A percentile compares a stretch with the other conserved stretches of the same genome.
These are phyloP conservation scores for Pseudococcus jackbeardsleyi DNA, from an alignment of 2,888 invertebrate genomes.

Conservation along the genomic window DNA sequence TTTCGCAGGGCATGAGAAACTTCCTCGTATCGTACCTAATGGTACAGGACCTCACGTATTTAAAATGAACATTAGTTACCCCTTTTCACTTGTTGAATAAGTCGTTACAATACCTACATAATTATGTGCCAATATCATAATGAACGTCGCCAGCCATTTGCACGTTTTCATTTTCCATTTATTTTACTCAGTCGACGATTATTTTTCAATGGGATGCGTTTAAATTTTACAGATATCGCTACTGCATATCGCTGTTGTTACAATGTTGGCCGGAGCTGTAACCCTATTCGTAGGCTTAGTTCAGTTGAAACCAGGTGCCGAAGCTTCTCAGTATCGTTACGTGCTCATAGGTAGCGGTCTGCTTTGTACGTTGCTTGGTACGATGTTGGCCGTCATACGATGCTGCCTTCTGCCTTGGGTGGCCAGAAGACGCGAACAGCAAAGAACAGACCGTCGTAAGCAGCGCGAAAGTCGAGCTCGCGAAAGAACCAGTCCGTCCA, in stretches of 20 bases:
- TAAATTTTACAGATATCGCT: conserved; percentile 75
- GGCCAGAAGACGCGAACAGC: conserved; percentile 63
- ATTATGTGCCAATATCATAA: too few relatives aligned
- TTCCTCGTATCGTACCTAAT: too few relatives aligned
- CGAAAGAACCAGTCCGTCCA: conserved; percentile 35
- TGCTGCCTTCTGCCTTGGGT: conserved; percentile 74
- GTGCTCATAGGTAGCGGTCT: conserved; percentile 79
- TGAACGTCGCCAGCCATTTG: neutral
- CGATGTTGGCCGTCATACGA: conserved; percentile 78
- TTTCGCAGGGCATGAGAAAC: too few relatives aligned
- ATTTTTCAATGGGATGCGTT: neutral
- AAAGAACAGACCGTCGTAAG: conserved; percentile 60
- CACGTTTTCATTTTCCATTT: neutral
- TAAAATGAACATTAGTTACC: too few relatives aligned
- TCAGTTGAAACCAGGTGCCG: conserved; percentile 82
- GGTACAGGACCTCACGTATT: too few relatives aligned
- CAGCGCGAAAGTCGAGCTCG: conserved; percentile 51
- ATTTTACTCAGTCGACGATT: neutral
- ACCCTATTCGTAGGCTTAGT: conserved; percentile 82
- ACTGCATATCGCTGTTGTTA: conserved; percentile 81
- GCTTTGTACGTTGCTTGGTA: conserved; percentile 76
- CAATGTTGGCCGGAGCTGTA: conserved; percentile 80
- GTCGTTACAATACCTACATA: too few relatives aligned
- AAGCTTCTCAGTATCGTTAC: conserved; percentile 81
- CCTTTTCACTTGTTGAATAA: too few relatives aligned